These are phyloP conservation scores for Chaetoderma sp. DNA, from an alignment of 2,888 invertebrate genomes.

Conservation along the genomic window DNA sequence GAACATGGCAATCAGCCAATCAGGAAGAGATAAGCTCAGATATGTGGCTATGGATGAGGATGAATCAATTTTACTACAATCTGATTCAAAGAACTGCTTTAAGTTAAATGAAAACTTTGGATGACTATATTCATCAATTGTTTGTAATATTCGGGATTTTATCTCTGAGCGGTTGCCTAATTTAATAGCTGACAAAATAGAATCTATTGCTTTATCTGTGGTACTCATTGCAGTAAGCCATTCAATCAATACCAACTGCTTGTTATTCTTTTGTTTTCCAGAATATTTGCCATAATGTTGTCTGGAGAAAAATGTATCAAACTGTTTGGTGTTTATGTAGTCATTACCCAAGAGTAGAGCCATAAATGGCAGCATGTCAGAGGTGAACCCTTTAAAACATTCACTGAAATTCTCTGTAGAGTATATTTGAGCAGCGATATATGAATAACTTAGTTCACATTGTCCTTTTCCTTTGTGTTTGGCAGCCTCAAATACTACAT, in stretches of 20 bases:
- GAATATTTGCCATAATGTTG: conserved; percentile 72
- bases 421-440: conserved; percentile 74
- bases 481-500: conserved; percentile 50
- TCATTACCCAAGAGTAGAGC: conserved; percentile 91
- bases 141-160: conserved; percentile 45
- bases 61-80: conserved; percentile 9
- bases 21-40: conserved; percentile 68
- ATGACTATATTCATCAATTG: conserved; percentile 57
- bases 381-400: conserved; percentile 77
- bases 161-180: conserved; percentile 43
- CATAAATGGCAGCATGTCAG: conserved; percentile 80
- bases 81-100: conserved; percentile 25
- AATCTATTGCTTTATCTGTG: conserved; percentile 73
- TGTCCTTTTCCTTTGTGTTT: neutral
- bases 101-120: conserved; percentile 31
- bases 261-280: conserved; percentile 32
- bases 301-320: conserved; percentile 78
- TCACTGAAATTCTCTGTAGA: conserved; percentile 78
- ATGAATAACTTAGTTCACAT: conserved; percentile 22
- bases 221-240: conserved; percentile 81
- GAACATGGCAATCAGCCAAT: conserved; percentile 78
- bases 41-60: conserved; percentile 30
- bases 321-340: conserved; percentile 77
- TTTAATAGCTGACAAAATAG: conserved; percentile 70
- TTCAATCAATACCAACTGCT: conserved; percentile 79